A percentile compares a stretch with the other conserved stretches of the same genome.
phyloP scores from a whole-genome alignment of 1,140 invertebrate genomes.

The Cotesia glomerata region DNA sequence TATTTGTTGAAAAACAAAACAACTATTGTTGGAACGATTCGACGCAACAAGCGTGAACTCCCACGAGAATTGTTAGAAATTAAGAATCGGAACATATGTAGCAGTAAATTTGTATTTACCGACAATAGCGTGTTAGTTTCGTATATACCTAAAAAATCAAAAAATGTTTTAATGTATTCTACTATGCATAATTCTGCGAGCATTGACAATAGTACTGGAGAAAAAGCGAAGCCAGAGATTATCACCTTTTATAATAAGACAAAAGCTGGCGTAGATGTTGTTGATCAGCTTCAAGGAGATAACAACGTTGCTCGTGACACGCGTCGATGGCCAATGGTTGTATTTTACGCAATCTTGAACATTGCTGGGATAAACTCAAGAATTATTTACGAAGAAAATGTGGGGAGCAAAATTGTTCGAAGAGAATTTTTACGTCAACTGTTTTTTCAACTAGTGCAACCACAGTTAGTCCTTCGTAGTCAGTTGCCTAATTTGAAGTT shows the following conservation, averaged over 20 bases:
- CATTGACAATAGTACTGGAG: slow-evolving; percentile 38
- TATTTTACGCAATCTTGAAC: slow-evolving; percentile 46
- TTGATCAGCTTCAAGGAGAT: slow-evolving; percentile 43
- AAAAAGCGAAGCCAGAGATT: slow-evolving; percentile 44
- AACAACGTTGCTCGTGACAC: slow-evolving; percentile 43
- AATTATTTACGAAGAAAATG: slow-evolving; percentile 19
- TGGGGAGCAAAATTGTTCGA: slow-evolving; percentile 6
- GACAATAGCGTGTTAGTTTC: slow-evolving; percentile 32
- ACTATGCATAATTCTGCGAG: slow-evolving; percentile 44
- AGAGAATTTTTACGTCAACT: not conserved
- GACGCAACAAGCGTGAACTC: slow-evolving; percentile 3
- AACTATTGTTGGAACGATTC: slow-evolving; percentile 46
- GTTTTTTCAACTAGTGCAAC: not conserved
- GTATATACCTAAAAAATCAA: slow-evolving; percentile 48
- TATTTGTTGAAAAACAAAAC: slow-evolving; percentile 44
- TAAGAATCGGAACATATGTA: too few relatives aligned
- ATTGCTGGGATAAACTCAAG: slow-evolving; percentile 28
- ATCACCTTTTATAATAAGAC: slow-evolving; percentile 33
- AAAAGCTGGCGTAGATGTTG: slow-evolving; percentile 44
- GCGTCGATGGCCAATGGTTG: slow-evolving; percentile 45
- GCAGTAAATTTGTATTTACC: too few relatives aligned
- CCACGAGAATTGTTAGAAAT: too few relatives aligned
- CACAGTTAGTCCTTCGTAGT: not conserved
- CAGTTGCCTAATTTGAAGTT: not conserved
- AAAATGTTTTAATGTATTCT: slow-evolving; percentile 46